Conservation (phyloP, 2,113 vertebrate genomes). For the Bostrychus sinensis region DNA sequence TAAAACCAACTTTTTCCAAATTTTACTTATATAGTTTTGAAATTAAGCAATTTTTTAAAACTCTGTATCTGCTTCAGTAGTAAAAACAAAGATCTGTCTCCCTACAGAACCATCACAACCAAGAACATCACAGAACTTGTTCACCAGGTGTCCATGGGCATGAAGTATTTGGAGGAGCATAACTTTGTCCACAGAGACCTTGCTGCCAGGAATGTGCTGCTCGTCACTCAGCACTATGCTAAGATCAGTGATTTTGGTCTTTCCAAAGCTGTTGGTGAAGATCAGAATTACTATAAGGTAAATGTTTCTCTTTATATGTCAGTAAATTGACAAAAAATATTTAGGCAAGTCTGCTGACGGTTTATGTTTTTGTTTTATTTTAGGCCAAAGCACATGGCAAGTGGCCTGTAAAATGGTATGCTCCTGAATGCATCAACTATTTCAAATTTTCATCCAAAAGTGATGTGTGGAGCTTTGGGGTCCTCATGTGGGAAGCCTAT, state of each 20-base stretch:
- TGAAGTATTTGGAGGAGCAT: conserved; percentile 96
- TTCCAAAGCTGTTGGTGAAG: conserved; percentile 91
- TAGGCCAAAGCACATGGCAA: conserved; percentile 93
- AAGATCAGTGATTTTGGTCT: conserved; percentile 99
- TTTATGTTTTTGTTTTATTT: conserved; percentile 6
- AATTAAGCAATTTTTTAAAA: too few species aligned
- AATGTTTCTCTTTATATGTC: neutral
- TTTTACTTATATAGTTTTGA: too few species aligned
- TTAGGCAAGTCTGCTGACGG: neutral
- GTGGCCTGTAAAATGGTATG: conserved; percentile 99
- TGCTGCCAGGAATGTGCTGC: conserved; percentile 93
- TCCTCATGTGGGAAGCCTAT: conserved; percentile 97
- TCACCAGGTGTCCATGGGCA: conserved; percentile 96
- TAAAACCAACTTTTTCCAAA: too few species aligned
- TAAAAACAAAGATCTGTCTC: neutral
- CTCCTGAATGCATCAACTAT: conserved; percentile 96
- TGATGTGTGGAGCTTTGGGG: conserved; percentile 98
- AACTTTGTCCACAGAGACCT: conserved; percentile 97
- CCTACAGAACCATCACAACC: conserved; percentile 81
- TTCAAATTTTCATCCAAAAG: conserved; percentile 96
- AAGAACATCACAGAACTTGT: conserved; percentile 96
- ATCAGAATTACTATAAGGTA: conserved; percentile 74
- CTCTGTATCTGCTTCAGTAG: too few species aligned
- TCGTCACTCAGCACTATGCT: conserved; percentile 97
- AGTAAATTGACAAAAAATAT: neutral